These are phyloP conservation scores for Dasysyrphus albostriatus DNA, from an alignment of 2,888 invertebrate genomes.

Conservation along the genomic window DNA sequence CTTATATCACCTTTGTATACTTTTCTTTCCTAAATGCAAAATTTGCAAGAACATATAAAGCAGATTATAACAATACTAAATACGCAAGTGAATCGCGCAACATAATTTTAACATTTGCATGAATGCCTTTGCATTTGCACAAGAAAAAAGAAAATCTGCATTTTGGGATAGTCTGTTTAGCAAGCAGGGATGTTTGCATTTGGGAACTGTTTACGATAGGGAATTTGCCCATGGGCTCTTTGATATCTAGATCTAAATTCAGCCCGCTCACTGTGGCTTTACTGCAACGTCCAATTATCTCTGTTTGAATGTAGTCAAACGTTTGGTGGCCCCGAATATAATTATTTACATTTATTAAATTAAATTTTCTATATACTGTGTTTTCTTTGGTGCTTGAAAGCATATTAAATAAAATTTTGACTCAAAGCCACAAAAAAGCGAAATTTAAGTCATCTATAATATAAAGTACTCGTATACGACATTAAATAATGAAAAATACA, in stretches of 20 bases:
- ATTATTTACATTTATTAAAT: too few species aligned
- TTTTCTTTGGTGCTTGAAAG: not conserved
- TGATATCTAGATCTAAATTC: not conserved
- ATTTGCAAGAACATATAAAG: too few species aligned
- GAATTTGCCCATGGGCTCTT: not conserved
- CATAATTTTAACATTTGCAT: too few species aligned
- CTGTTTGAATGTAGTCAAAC: not conserved
- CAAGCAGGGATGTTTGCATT: too few species aligned
- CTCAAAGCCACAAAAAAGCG: not conserved
- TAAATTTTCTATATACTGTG: not conserved
- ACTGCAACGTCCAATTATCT: not conserved
- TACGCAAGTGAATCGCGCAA: too few species aligned
- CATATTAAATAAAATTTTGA: not conserved
- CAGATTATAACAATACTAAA: too few species aligned
- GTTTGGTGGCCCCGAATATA: not conserved
- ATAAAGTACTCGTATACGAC: not conserved
- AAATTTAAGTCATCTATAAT: not conserved
- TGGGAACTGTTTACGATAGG: too few species aligned
- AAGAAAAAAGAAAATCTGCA: too few species aligned
- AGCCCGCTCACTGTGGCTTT: not conserved
- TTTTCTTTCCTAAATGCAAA: not conserved
- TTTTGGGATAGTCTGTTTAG: too few species aligned
- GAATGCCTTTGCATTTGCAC: too few species aligned
- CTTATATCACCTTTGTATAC: not conserved
- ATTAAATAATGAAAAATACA: not conserved